Evolutionary conservation across 1,140 invertebrate genomes (phyloP).

Genomic region (Brachionus calyciflorus): DNA sequence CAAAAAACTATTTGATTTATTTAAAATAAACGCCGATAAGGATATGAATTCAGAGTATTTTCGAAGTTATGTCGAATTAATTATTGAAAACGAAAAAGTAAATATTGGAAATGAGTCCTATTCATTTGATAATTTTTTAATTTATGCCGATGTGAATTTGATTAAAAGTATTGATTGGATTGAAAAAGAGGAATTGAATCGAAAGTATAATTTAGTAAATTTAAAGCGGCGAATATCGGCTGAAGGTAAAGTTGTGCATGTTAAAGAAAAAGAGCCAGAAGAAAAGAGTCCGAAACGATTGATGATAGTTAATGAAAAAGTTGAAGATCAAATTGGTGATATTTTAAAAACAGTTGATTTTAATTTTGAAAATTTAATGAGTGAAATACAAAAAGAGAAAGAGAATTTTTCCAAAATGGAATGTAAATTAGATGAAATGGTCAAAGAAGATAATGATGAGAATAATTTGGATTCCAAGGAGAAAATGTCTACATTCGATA

Average conservation of each 20-base stretch:
- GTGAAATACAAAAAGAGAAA: neutral
- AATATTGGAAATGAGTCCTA: neutral
- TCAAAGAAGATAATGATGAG: neutral
- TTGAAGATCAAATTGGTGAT: neutral
- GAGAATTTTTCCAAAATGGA: neutral
- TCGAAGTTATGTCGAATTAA: neutral
- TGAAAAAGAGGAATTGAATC: conserved; percentile 10
- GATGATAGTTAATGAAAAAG: conserved; percentile 3
- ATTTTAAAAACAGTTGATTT: neutral
- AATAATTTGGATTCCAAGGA: too few relatives aligned
- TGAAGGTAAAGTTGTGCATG: neutral
- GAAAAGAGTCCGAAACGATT: conserved; percentile 13
- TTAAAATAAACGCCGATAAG: too few relatives aligned
- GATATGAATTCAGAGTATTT: neutral
- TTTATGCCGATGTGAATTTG: conserved; percentile 6
- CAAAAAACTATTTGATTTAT: too few relatives aligned
- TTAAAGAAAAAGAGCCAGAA: neutral
- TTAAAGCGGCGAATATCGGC: neutral
- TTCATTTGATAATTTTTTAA: neutral
- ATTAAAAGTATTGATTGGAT: conserved; percentile 15
- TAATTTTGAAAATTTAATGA: neutral
- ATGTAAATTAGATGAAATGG: neutral
- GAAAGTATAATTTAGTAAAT: conserved; percentile 1
- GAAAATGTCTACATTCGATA: neutral
- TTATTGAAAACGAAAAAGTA: conserved; percentile 4